Base-by-base conservation (phyloP, 2,113 vertebrate genomes). In the Anarrhichthys ocellatus region DNA sequence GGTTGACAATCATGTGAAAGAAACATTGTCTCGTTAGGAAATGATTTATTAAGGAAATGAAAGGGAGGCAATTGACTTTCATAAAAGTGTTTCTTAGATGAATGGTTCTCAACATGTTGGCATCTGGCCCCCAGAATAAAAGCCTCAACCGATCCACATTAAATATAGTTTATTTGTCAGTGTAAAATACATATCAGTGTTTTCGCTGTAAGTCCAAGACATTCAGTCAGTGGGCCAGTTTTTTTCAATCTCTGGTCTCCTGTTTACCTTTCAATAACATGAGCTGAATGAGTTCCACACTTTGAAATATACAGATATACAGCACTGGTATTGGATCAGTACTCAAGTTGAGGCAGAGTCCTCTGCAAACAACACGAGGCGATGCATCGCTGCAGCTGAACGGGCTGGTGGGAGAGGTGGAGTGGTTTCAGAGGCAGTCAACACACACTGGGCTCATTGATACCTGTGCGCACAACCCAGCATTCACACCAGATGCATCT, bases 401-500 rank as follows among this genome's bases (percentile, higher is more conserved):
- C 40, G 2, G 20, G 50, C 46, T 20, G 20, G 17, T 58, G 61
- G 80, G 82, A 75, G 81, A 69, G 72, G 61, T 61, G 75, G 13
- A 14, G 20, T 34, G 32, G 29, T 52, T 86, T 36, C 3, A 32
- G 76, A 40, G 11, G 54, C 62, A 11, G 52, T 42, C 7, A 6
- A 14, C 17, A 0, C 6, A 90, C 86, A 92, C 81, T 73, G 58
- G 81, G 32, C 20, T 78, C 76, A 89, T 92, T 91, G 62, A 92
- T 84, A 68, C 63, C 40, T 80, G 50, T 10, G 42, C 32, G n/a
- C 50, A 74, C 64, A 79, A 14, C 18, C 63, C 48, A 32, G 50
- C 78, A 71, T 78, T 88, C 69, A 84, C 4, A 54, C 44, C 46
- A 58, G 52, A 52, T 64, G 17, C 48, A 18, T 44, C 10, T 78